phyloP scores from a whole-genome alignment of 2,888 invertebrate genomes.

The Diaprepes abbreviatus region DNA sequence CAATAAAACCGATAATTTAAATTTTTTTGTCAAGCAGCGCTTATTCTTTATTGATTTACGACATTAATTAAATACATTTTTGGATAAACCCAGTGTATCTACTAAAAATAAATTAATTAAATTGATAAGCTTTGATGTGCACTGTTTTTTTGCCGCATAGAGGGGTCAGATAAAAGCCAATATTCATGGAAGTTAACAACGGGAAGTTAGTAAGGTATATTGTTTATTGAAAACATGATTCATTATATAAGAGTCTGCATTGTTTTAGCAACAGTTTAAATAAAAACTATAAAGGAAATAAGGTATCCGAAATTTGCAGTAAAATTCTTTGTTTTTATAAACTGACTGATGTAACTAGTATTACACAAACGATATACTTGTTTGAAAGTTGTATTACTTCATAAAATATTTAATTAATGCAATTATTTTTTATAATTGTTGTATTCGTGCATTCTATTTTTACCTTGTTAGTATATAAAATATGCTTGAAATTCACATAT shows the following conservation, averaged over 20 bases:
- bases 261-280: constrained; percentile 10
- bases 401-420: neutral
- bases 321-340: constrained; percentile 17
- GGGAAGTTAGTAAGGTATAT: neutral
- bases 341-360: constrained; percentile 2
- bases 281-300: constrained; percentile 8
- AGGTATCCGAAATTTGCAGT: neutral
- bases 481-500: no score
- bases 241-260: neutral
- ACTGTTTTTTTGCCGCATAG: neutral
- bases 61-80: neutral
- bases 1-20: neutral
- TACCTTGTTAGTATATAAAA: no score
- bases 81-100: neutral
- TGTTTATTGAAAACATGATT: neutral
- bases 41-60: neutral
- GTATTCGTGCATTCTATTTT: no score
- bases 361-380: constrained; percentile 10
- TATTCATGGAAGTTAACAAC: neutral
- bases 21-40: neutral
- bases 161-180: neutral
- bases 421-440: no score
- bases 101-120: neutral
- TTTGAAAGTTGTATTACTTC: constrained; percentile 6
- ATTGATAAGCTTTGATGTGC: neutral